These are phyloP conservation scores for Crocidura indochinensis DNA, from an alignment of 2,797 vertebrate species.

Conservation along the genomic window DNA sequence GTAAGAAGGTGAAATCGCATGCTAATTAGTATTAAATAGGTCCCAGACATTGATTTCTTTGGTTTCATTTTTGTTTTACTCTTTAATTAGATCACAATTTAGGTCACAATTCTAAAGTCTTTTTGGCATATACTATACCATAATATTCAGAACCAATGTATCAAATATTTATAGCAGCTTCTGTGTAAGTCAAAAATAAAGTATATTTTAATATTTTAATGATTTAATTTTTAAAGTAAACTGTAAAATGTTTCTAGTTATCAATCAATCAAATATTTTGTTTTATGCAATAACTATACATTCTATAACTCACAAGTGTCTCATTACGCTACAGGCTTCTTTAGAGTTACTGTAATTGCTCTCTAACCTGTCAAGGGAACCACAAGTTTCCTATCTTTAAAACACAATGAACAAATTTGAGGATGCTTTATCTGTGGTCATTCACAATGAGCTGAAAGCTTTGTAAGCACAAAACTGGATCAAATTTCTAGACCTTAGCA, in stretches of 20 bases:
- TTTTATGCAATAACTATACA: slow-evolving; percentile 88
- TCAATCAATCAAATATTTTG: slow-evolving; percentile 86
- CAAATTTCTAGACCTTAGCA: not conserved
- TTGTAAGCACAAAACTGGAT: slow-evolving; percentile 41
- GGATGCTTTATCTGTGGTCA: not conserved
- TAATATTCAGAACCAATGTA: slow-evolving; percentile 88
- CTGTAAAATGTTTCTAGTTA: slow-evolving; percentile 86
- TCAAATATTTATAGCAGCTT: slow-evolving; percentile 88
- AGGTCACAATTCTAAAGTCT: slow-evolving; percentile 89
- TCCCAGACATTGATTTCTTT: too few relatives aligned
- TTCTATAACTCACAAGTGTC: slow-evolving; percentile 77
- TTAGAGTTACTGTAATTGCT: slow-evolving; percentile 76
- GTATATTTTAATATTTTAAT: slow-evolving; percentile 89
- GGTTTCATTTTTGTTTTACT: slow-evolving; percentile 79
- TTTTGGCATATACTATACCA: slow-evolving; percentile 90
- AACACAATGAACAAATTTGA: not conserved
- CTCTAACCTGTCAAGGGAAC: slow-evolving; percentile 70
- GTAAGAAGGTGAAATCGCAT: too few relatives aligned
- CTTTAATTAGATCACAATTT: slow-evolving; percentile 93
- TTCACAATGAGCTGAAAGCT: not conserved
- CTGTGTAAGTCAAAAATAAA: slow-evolving; percentile 84
- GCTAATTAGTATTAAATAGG: too few relatives aligned
- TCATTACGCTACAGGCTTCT: slow-evolving; percentile 75
- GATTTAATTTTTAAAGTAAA: slow-evolving; percentile 29
- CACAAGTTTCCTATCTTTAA: not conserved